Evolutionary conservation across 2,888 invertebrate species (phyloP), one percentile per base, ranked within the genome.

Genomic region (Camponotus fellah): DNA sequence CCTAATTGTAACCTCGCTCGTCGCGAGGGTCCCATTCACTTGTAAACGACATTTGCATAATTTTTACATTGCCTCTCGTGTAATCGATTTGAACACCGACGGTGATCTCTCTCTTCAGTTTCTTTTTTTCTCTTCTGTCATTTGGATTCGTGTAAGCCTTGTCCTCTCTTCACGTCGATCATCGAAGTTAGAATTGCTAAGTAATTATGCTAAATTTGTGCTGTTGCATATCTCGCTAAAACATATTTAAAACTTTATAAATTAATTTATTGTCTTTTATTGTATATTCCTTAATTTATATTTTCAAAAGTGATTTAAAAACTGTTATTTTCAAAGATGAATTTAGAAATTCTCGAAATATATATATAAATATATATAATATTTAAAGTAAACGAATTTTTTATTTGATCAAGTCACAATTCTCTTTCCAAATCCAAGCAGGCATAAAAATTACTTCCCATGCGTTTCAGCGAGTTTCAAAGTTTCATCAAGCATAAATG

Each of bases 1-100:
- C 94, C 93, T 94, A 94, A 94, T 94, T 94, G 94, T 94, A 94
- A 93, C 94, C 93, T 93, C 91, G 90, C 93, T 91, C 92, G 87
- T 88, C 91, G 89, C 89, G 90, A 89, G 86, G 90, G 88, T 91
- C 88, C 91, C 88, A 92, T 93, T 94, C 93, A 92, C 93, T 93
- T 92, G 93, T 93, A 93, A 94, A 93, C 93, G 92, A 83, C 90
- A 93, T 94, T 94, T 94, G 92, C 94, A 94, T 94, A 94, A 94
- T 94, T 94, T 94, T 94, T 94, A 93, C 93, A 93, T 93, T 90
- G 90, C 87, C 90, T 91, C 91, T 87, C 83, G 83, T 91, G 90
- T 91, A 92, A 93, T 94, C 92, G 92, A 92, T 93, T 93, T 91
- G 89, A 91, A 92, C 91, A 88, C 89, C 83, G 74, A 26, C 84